Evolutionary conservation across 2,888 invertebrate genomes (phyloP), one percentile per base, ranked within the genome.

Genomic region (Ophion costatus): DNA sequence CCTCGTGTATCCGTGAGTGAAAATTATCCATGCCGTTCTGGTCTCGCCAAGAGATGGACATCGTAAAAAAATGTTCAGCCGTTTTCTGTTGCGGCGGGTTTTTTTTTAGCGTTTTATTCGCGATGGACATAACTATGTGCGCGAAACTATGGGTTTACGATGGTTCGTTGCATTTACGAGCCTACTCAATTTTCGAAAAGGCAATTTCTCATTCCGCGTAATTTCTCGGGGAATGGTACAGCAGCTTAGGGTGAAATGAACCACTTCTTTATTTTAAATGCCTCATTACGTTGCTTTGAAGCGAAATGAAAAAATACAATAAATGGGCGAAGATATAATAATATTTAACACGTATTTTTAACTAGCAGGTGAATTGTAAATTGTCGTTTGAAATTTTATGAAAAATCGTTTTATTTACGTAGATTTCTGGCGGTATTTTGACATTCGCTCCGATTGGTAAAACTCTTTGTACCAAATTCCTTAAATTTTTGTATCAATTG

Each of bases 81-180:
- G 1, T 51, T 51, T 51, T 51, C 14, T 17, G 14, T 51, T 51
- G 2, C 5, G 14, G 3, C 3, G 17, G 3, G 17, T 51, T 51
- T 51, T 51, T 51, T 51, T 51, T 51, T 17, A 51, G 17, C 51
- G 17, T 51, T 51, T 51, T 51, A 51, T 51, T 51, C 51, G 51
- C 17, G 14, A 51, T 17, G 51, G 51, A 14, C 11, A 51, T 51
- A 51, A 51, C 17, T 51, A 17, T 14, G 14, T 51, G 51, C 51
- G 56, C 57, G 14, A 56, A 38, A 66, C 56, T 42, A 64, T 33
- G 45, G 70, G 45, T 20, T 70, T 61, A 51, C 42, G 38, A 42
- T n/a, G 38, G 67, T 67, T 38, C 42, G 33, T 42, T 38, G 11
- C 17, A 17, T 42, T 42, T 57, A 57, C 20, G 38, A 22, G 57